Evolutionary conservation across 53 echinoderm and acorn worm genomes (phyloP).

Genomic region (Antedon mediterranea): DNA sequence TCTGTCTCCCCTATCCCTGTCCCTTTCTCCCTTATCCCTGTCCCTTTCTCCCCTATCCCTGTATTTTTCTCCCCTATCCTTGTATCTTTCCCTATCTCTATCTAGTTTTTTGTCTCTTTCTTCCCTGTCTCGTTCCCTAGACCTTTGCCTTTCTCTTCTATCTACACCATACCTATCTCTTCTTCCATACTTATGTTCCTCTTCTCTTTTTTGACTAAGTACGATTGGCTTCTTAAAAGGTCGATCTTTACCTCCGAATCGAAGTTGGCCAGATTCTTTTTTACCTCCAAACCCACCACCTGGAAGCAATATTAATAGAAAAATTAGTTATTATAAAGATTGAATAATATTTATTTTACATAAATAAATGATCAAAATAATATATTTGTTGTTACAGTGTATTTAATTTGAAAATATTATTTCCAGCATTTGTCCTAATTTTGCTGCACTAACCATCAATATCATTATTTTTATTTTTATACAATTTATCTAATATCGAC

Average conservation of each 20-base stretch:
- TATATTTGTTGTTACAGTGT: no score
- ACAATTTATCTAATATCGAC: no score
- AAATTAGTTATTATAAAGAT: no score
- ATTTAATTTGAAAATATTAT: no score
- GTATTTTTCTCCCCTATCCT: constrained; percentile 10
- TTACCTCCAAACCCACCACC: constrained; percentile 97
- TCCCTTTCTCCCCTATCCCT: constrained; percentile 25
- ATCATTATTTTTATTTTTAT: no score
- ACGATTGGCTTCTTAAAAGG: constrained; percentile 71
- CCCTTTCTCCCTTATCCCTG: constrained; percentile 15
- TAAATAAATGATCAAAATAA: no score
- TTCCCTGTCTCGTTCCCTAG: background rate
- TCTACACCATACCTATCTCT: background rate
- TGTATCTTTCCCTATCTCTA: constrained; percentile 1
- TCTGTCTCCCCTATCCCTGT: constrained; percentile 13
- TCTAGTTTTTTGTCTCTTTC: background rate
- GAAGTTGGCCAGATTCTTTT: constrained; percentile 92
- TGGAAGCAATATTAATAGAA: constrained; percentile 4
- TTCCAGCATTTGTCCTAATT: no score
- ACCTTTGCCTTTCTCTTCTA: background rate
- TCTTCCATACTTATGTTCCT: background rate
- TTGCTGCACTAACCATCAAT: no score
- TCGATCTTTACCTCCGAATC: constrained; percentile 86
- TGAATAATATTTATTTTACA: no score
- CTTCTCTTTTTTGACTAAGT: background rate